Percentiles rank a stretch among this genome's conserved stretches.
Evolutionary conservation across 2,797 vertebrate genomes (phyloP).

Genomic region (Sebastes melanostomus): DNA sequence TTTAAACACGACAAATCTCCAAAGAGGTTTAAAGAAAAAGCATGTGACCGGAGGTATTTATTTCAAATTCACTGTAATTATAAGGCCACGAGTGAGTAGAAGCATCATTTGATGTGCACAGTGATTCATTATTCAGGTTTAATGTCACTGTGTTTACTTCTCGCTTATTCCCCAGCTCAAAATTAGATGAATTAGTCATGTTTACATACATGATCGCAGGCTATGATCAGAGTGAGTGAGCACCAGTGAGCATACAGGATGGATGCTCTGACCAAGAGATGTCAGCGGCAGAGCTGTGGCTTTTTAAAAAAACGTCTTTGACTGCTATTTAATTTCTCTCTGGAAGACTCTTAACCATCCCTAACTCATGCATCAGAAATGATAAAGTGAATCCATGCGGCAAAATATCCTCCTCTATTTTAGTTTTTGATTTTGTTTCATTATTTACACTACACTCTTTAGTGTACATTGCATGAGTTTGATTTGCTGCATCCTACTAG

Average conservation of each 20-base stretch:
- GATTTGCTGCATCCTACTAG: neutral
- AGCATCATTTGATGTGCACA: slow-evolving; percentile 26
- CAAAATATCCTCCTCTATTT: slow-evolving; percentile 6
- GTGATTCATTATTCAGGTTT: slow-evolving; percentile 63
- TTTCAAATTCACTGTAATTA: slow-evolving; percentile 38
- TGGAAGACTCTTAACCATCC: neutral
- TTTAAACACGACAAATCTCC: slow-evolving; percentile 16
- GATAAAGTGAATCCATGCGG: slow-evolving; percentile 7
- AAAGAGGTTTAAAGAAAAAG: slow-evolving; percentile 20
- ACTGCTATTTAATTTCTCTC: slow-evolving; percentile 14
- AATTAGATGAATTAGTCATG: slow-evolving; percentile 55
- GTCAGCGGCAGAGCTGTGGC: slow-evolving; percentile 8
- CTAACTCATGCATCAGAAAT: slow-evolving; percentile 12
- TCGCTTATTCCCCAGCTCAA: slow-evolving; percentile 31
- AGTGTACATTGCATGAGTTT: slow-evolving; percentile 4
- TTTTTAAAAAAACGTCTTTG: slow-evolving; percentile 2
- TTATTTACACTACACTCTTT: neutral
- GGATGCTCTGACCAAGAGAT: neutral
- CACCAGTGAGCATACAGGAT: neutral
- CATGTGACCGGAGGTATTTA: slow-evolving; percentile 28
- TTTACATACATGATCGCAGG: slow-evolving; percentile 37
- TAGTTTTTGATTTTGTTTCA: slow-evolving; percentile 6
- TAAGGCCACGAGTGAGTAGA: slow-evolving; percentile 21
- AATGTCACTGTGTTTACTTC: slow-evolving; percentile 58
- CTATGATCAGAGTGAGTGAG: slow-evolving; percentile 23